These are phyloP conservation scores for Parnassius apollo DNA, from an alignment of 2,888 invertebrate species.

Conservation along the genomic window DNA sequence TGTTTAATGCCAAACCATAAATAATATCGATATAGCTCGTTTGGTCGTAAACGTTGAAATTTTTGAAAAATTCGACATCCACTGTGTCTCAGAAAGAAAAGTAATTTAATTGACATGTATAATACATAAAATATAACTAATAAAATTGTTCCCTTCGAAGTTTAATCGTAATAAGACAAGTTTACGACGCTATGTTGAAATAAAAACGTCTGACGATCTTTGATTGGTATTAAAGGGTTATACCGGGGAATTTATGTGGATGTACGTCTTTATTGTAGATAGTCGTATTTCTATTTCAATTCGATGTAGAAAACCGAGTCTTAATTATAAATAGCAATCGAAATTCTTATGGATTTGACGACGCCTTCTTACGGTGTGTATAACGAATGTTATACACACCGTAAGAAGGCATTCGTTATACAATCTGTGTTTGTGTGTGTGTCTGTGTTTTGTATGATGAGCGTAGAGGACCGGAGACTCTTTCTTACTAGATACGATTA, in stretches of 20 bases:
- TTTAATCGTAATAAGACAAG: slow-evolving; percentile 19
- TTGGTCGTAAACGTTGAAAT: neutral
- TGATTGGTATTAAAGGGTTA: slow-evolving; percentile 20
- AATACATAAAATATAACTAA: slow-evolving; percentile 22
- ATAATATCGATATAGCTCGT: neutral
- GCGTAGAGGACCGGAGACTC: too few relatives aligned
- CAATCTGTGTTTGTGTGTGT: too few relatives aligned
- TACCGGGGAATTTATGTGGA: slow-evolving; percentile 16
- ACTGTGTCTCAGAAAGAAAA: slow-evolving; percentile 7
- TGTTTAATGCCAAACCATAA: neutral
- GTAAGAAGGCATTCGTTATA: too few relatives aligned
- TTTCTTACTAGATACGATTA: too few relatives aligned
- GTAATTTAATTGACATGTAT: slow-evolving; percentile 26
- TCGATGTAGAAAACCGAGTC: too few relatives aligned
- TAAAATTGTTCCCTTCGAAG: slow-evolving; percentile 23
- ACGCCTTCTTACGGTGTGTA: too few relatives aligned
- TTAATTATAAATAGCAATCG: too few relatives aligned
- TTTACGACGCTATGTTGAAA: slow-evolving; percentile 25
- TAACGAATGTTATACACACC: too few relatives aligned
- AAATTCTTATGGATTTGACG: too few relatives aligned
- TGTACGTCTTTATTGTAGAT: slow-evolving; percentile 4
- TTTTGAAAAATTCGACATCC: neutral
- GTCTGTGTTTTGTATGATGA: too few relatives aligned
- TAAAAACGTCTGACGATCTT: slow-evolving; percentile 10
- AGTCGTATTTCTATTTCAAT: neutral